Conservation (phyloP, 2,113 vertebrate species). For the Takifugu flavidus region DNA sequence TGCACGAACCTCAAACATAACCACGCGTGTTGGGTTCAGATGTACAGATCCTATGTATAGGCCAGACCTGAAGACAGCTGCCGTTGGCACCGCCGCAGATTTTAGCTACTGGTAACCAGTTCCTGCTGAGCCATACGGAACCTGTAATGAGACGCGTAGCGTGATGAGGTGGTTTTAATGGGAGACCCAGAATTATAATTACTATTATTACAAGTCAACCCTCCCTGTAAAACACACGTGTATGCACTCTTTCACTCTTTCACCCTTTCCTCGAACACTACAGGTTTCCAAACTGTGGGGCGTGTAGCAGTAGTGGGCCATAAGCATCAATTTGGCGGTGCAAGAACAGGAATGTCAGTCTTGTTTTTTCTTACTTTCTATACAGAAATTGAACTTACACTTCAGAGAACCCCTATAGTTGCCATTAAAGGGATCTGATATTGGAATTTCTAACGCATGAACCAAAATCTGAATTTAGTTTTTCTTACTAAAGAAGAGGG, state of each 20-base stretch:
- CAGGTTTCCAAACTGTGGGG: no score
- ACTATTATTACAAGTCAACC: conserved; percentile 49
- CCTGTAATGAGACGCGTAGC: conserved; percentile 41
- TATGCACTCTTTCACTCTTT: neutral
- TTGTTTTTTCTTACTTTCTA: no score
- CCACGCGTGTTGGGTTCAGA: conserved; percentile 22
- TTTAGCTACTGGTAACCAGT: conserved; percentile 12
- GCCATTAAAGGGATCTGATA: no score
- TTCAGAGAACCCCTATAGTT: no score
- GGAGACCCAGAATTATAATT: conserved; percentile 42
- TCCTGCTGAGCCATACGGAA: conserved; percentile 12
- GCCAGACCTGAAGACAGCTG: conserved; percentile 2
- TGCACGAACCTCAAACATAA: conserved; percentile 23
- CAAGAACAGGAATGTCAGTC: no score
- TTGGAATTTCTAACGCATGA: no score
- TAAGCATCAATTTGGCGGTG: no score
- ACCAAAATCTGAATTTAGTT: no score
- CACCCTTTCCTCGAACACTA: conserved; percentile 13
- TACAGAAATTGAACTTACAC: no score
- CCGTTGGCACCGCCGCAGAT: neutral
- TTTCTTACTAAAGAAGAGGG: neutral
- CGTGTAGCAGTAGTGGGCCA: no score
- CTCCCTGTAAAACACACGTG: conserved; percentile 28
- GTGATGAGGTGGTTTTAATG: conserved; percentile 46
- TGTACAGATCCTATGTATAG: conserved; percentile 1